These are phyloP conservation scores for Stercorarius parasiticus DNA, from an alignment of 2,113 vertebrate species.

Conservation along the genomic window DNA sequence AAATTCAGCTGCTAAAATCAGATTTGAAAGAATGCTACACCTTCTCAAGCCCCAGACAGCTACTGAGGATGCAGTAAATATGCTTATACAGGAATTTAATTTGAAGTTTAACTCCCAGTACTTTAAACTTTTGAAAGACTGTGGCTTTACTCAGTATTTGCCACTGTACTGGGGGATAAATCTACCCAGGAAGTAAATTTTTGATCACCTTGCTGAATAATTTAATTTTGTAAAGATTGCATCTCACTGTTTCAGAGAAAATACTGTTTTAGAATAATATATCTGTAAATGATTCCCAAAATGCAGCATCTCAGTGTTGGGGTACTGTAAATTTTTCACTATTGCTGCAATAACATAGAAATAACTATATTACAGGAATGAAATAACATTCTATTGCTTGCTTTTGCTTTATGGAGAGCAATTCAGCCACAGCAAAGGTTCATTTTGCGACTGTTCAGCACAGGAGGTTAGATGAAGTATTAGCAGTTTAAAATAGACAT, in stretches of 20 bases:
- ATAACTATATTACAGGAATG: constrained; percentile 2
- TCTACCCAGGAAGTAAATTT: background rate
- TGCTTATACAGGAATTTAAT: background rate
- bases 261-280: background rate
- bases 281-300: background rate
- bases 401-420: constrained; percentile 28
- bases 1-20: background rate
- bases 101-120: background rate
- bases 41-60: background rate
- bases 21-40: background rate
- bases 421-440: background rate
- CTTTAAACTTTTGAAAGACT: background rate
- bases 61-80: background rate
- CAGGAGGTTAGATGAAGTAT: constrained; percentile 8
- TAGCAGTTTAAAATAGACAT: constrained; percentile 5
- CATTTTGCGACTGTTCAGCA: constrained; percentile 45
- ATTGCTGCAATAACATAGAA: constrained; percentile 3
- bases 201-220: background rate
- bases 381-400: background rate
- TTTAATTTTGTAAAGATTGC: background rate
- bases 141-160: background rate
- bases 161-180: background rate
- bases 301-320: background rate
- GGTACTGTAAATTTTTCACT: background rate
- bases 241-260: background rate